Evolutionary conservation across 2,888 invertebrate genomes (phyloP).

Genomic region (Steromphala cineraria): DNA sequence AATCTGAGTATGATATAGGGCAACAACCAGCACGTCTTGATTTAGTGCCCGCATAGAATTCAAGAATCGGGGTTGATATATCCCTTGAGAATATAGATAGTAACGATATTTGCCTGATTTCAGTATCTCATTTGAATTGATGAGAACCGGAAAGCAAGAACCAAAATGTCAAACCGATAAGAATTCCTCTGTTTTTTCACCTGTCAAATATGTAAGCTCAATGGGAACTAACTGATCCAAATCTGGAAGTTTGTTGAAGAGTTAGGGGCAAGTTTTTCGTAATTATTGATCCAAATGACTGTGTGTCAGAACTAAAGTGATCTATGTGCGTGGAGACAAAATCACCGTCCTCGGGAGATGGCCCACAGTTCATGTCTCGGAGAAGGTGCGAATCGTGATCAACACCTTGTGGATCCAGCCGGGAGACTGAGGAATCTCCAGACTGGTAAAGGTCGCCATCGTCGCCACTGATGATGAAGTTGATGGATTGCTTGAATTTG

Average conservation of each 20-base stretch:
- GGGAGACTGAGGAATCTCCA: not conserved
- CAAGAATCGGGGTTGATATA: not conserved
- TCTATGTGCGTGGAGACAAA: not conserved
- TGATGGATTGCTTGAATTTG: not conserved
- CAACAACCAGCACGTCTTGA: not conserved
- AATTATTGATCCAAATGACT: no score
- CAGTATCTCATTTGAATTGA: not conserved
- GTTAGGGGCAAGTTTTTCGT: no score
- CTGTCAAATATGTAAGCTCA: not conserved
- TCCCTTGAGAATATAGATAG: not conserved
- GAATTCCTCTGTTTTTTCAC: not conserved
- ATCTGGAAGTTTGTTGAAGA: no score
- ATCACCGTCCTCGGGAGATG: not conserved
- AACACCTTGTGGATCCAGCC: not conserved
- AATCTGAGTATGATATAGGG: not conserved
- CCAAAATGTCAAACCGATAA: not conserved
- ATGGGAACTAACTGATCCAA: not conserved
- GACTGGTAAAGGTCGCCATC: not conserved
- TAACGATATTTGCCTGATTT: slow-evolving; percentile 14
- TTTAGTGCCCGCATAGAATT: not conserved
- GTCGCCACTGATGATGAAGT: not conserved
- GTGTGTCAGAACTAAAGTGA: not conserved
- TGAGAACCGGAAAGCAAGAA: not conserved
- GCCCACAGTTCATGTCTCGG: not conserved
- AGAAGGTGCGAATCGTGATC: not conserved